Percentiles rank a stretch among this genome's conserved stretches.
Evolutionary conservation across 2,113 vertebrate genomes (phyloP).

Genomic region (Todiramphus saurophagus): DNA sequence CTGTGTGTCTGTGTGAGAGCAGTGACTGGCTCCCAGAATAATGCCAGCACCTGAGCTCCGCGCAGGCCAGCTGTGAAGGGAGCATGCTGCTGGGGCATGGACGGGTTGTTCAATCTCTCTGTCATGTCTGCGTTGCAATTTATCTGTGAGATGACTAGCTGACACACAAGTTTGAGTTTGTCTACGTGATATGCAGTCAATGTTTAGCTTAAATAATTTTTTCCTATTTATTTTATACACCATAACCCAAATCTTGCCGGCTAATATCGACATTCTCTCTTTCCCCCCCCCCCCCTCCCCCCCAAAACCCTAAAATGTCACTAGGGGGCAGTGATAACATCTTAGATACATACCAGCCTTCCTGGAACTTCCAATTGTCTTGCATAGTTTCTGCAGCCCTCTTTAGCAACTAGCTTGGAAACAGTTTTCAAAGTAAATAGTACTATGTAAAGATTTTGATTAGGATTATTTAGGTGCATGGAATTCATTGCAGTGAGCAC

Average conservation of each 20-base stretch:
- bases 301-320: not conserved
- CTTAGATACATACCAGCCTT: not conserved
- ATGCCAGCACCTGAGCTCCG: not conserved
- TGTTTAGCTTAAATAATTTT: not conserved
- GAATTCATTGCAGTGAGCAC: not conserved
- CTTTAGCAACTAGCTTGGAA: not conserved
- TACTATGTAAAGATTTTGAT: not conserved
- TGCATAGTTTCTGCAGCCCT: not conserved
- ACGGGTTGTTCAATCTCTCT: not conserved
- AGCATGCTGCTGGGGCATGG: accelerated
- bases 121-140: not conserved
- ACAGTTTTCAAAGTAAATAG: not conserved
- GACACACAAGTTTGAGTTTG: not conserved
- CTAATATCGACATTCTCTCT: not conserved
- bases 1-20: not conserved
- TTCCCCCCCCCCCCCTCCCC: too few species aligned
- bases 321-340: constrained; percentile 29
- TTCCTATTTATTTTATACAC: not conserved
- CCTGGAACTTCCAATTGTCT: not conserved
- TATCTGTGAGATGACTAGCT: not conserved
- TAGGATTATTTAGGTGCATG: not conserved
- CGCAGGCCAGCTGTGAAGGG: accelerated
- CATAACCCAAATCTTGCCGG: not conserved
- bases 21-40: not conserved
- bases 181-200: not conserved